A percentile compares a stretch with the other conserved stretches of the same genome.
phyloP scores from a whole-genome alignment of 1,140 invertebrate species.

The Dreissena polymorpha region DNA sequence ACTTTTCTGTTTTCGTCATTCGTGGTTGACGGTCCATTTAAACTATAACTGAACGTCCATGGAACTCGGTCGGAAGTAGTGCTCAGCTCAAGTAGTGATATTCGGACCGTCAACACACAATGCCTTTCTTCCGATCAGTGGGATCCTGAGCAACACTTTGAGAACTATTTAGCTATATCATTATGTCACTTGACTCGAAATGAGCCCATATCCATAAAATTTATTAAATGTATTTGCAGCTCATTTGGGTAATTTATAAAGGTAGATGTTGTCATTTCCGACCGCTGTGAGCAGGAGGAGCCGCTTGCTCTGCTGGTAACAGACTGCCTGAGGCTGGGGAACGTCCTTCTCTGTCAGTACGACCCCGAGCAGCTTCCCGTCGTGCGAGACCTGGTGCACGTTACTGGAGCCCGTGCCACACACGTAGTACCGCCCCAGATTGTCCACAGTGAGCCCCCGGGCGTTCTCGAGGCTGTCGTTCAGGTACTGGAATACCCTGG shows the following conservation, averaged over 20 bases:
- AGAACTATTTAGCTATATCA: too few relatives aligned
- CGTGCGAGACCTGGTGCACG: slow-evolving; percentile 36
- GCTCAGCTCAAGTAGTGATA: too few relatives aligned
- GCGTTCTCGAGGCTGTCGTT: slow-evolving; percentile 20
- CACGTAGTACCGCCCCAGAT: slow-evolving; percentile 36
- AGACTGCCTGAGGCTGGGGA: slow-evolving; percentile 28
- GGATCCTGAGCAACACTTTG: too few relatives aligned
- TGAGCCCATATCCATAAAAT: too few relatives aligned
- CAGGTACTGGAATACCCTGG: slow-evolving; percentile 24
- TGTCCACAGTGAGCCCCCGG: slow-evolving; percentile 27
- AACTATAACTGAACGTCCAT: too few relatives aligned
- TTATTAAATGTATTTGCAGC: too few relatives aligned
- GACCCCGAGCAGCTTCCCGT: slow-evolving; percentile 15
- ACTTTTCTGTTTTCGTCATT: too few relatives aligned
- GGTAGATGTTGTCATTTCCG: slow-evolving; percentile 19
- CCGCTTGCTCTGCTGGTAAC: slow-evolving; percentile 24
- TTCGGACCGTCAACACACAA: too few relatives aligned
- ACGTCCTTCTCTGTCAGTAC: slow-evolving; percentile 31
- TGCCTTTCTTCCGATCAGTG: too few relatives aligned
- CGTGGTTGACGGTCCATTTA: too few relatives aligned
- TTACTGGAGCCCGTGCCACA: slow-evolving; percentile 48
- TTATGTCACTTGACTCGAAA: too few relatives aligned
- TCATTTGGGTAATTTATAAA: slow-evolving; percentile 41
- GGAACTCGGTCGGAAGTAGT: too few relatives aligned
- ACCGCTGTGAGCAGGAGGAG: slow-evolving; percentile 8